Evolutionary conservation across 2,797 vertebrate genomes (phyloP).

Genomic region (Miopithecus talapoin): DNA sequence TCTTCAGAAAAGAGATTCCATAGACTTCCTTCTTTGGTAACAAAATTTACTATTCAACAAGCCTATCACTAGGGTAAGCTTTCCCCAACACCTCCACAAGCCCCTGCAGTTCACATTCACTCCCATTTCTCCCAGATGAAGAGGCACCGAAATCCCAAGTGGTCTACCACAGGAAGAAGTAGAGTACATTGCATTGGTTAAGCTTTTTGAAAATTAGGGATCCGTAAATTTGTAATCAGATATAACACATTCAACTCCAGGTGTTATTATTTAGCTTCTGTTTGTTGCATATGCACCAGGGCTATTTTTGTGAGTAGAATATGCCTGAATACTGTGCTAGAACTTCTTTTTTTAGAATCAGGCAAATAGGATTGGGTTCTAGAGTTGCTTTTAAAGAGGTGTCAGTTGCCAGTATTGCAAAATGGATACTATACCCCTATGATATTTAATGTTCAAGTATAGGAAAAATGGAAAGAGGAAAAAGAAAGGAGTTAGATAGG

Average conservation of each 20-base stretch:
- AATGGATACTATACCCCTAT: background rate
- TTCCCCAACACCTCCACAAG: background rate
- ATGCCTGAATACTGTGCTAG: background rate
- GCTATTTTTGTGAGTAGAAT: background rate
- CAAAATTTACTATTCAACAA: background rate
- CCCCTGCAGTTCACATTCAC: background rate
- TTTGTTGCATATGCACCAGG: background rate
- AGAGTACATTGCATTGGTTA: background rate
- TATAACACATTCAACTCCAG: background rate
- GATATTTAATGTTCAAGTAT: constrained; percentile 3
- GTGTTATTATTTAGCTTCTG: constrained; percentile 10
- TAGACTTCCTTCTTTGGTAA: background rate
- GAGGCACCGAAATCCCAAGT: background rate
- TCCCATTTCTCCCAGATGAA: background rate
- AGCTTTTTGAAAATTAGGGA: constrained; percentile 29
- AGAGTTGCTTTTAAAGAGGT: constrained; percentile 23
- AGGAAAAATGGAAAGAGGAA: background rate
- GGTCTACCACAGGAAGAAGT: background rate
- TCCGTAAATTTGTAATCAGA: constrained; percentile 48
- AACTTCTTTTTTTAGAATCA: background rate
- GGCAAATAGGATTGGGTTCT: background rate
- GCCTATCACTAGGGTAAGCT: background rate
- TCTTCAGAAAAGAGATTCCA: background rate
- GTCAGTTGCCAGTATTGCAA: constrained; percentile 9
- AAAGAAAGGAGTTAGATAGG: too few species aligned